Base-by-base conservation (phyloP, 2,113 vertebrate species). In the Polypterus senegalus region DNA sequence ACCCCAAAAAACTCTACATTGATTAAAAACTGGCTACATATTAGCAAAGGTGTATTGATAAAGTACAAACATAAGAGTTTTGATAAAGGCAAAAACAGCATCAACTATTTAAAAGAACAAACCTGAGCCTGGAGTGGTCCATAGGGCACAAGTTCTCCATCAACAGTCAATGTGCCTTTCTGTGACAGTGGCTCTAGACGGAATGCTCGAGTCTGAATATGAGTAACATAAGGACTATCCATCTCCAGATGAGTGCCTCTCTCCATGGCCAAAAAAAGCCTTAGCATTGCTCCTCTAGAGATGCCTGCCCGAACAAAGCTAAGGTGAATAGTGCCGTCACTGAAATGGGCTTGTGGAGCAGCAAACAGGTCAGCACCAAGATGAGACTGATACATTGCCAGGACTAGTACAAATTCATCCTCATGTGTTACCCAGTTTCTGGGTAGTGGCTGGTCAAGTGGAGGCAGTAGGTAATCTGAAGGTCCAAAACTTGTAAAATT, bases 231-330 rank as follows among this genome's bases (percentile, higher is more conserved):
- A 0, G 90, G 89, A 5, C 86, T 91, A 63, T 74, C 86, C 59
- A 89, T 69, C 3, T 79, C 78, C 61, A 90, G 85, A 73, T 94
- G 90, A 44, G 69, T 85, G 4, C 92, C 92, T 6, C 77, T 79
- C 70, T 91, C 92, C 91, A 93, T 92, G 65, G 91, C 90, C 64
- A 95, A 74, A 73, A 95, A 91, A 47, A 95, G 73, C 48, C 92
- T 83, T 5, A 93, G 77, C 3, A 95, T 79, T 3, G 82, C 78
- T 2, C 89, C 81, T 57, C 92, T 81, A 3, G 92, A 93, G 61
- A 94, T 84, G 9, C 92, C 92, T 0, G 87, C 83, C 11, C 86
- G 81, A 43, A 94, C 88, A 64, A 89, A 92, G 11, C 83, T 89
- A 67, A 95, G 76, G 74, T 95, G 92, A 64, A 94, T 89, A 11